These are phyloP conservation scores for Temnothorax rugatulus DNA, from an alignment of 2,888 invertebrate species.

Conservation along the genomic window DNA sequence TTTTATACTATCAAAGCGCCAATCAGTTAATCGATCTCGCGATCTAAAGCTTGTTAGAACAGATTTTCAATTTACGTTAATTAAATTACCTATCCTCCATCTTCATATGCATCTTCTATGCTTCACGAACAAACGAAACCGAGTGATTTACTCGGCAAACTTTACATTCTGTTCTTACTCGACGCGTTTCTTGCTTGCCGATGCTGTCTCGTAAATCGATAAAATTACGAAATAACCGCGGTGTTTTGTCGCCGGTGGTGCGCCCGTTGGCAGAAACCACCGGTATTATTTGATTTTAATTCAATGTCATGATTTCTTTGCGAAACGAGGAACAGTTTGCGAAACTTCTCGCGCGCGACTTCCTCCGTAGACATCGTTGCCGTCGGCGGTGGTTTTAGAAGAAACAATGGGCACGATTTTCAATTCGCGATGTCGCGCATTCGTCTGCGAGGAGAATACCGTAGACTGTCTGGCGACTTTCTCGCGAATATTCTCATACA, in stretches of 20 bases:
- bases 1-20: background rate
- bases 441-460: slow-evolving; percentile 44
- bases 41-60: background rate
- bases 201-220: slow-evolving; percentile 44
- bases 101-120: background rate
- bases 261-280: slow-evolving; percentile 23
- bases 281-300: slow-evolving; percentile 69
- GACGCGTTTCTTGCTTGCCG: slow-evolving; percentile 21
- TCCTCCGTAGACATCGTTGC: slow-evolving; percentile 19
- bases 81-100: slow-evolving; percentile 11
- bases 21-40: background rate
- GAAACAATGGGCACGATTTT: slow-evolving; percentile 66
- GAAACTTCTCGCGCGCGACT: slow-evolving; percentile 60
- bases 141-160: slow-evolving; percentile 22
- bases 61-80: background rate
- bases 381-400: slow-evolving; percentile 28
- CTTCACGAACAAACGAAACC: slow-evolving; percentile 14
- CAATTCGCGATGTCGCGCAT: slow-evolving; percentile 60
- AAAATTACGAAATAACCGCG: slow-evolving; percentile 42
- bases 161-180: slow-evolving; percentile 30
- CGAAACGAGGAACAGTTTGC: slow-evolving; percentile 36
- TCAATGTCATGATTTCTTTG: slow-evolving; percentile 69
- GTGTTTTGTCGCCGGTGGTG: slow-evolving; percentile 14
- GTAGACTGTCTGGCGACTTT: slow-evolving; percentile 75
- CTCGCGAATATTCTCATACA: slow-evolving; percentile 40